Conservation (phyloP, 2,797 vertebrate species). For the Sebastes kiyomatsui region DNA sequence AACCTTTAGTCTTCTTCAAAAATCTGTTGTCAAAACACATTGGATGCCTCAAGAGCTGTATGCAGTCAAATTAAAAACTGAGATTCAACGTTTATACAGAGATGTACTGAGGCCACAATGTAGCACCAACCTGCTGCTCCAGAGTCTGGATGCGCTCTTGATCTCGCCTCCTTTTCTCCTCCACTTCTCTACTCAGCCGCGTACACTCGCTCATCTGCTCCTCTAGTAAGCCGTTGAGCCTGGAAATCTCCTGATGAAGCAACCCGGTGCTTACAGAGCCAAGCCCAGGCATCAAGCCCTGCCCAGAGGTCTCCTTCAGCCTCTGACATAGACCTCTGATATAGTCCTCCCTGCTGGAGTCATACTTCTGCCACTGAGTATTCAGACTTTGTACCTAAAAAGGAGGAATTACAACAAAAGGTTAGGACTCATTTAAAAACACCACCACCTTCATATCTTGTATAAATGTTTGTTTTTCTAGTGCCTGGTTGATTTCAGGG, state of each 20-base stretch:
- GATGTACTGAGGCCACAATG: background rate
- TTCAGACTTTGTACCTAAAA: constrained; percentile 92
- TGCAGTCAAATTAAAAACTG: background rate
- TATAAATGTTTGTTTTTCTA: background rate
- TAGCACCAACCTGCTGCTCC: constrained; percentile 90
- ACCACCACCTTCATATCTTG: background rate
- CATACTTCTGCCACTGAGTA: constrained; percentile 94
- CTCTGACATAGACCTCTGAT: constrained; percentile 87
- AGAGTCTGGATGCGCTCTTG: constrained; percentile 88
- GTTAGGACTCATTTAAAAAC: background rate
- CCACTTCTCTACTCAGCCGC: constrained; percentile 74
- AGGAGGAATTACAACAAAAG: background rate
- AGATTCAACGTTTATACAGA: background rate
- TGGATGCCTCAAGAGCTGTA: too few species aligned
- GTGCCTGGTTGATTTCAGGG: background rate
- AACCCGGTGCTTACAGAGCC: constrained; percentile 62
- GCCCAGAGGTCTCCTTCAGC: constrained; percentile 78
- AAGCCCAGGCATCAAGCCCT: constrained; percentile 25
- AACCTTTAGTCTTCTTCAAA: background rate
- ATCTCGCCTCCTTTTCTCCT: constrained; percentile 68
- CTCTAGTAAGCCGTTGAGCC: constrained; percentile 89
- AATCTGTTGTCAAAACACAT: background rate
- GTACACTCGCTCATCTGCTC: constrained; percentile 84
- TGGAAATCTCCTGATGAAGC: constrained; percentile 88
- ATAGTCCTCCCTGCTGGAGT: constrained; percentile 90